Evolutionary conservation across 2,888 invertebrate genomes (phyloP).

Genomic region (Eupithecia abbreviata): DNA sequence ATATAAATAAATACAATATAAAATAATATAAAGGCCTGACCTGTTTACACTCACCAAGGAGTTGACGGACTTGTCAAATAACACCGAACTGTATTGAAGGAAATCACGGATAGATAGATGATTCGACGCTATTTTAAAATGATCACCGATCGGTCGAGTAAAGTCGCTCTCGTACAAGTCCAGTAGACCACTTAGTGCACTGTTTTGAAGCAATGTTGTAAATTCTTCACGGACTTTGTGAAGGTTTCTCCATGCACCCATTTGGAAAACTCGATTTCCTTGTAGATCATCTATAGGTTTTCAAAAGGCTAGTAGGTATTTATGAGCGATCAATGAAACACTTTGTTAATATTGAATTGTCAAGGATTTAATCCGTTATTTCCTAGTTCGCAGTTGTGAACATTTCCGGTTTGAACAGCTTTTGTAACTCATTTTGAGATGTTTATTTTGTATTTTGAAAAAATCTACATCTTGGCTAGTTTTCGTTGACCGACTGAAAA

Average conservation of each 20-base stretch:
- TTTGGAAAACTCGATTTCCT: not conserved
- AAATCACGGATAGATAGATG: not conserved
- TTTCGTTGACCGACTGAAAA: not conserved
- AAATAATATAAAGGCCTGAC: not conserved
- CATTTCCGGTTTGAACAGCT: not conserved
- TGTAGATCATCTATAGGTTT: not conserved
- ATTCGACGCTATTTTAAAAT: not conserved
- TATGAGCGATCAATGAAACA: not conserved
- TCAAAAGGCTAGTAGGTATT: not conserved
- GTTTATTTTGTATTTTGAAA: not conserved
- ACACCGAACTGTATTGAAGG: not conserved
- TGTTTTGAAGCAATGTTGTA: slow-evolving; percentile 1
- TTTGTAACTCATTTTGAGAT: not conserved
- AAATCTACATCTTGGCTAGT: not conserved
- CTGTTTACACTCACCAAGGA: not conserved
- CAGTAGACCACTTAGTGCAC: not conserved
- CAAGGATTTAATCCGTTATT: not conserved
- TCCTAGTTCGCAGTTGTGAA: not conserved
- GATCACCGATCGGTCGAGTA: not conserved
- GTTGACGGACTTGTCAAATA: not conserved
- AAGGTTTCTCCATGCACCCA: not conserved
- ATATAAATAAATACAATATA: no score
- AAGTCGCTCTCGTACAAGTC: not conserved
- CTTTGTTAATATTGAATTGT: not conserved
- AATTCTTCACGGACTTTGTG: not conserved